Evolutionary conservation across 1,140 invertebrate species (phyloP).

Genomic region (Achroia grisella): DNA sequence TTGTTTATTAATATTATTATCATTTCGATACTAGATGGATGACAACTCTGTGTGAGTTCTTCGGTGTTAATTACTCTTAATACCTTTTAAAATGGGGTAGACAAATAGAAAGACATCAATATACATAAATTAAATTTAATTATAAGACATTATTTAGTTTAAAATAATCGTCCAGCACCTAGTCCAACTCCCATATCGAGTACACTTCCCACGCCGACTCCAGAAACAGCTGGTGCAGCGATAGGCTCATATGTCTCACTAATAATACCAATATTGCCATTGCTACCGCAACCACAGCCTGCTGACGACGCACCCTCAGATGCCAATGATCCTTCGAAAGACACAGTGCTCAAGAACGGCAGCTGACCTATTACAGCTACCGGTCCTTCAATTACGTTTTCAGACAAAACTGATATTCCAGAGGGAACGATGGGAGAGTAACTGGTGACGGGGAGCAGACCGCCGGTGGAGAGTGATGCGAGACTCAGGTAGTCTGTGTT

Average conservation of each 20-base stretch:
- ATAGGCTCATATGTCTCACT: background rate
- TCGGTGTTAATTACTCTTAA: too few relatives aligned
- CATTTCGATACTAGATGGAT: too few relatives aligned
- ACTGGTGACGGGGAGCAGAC: background rate
- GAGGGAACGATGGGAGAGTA: constrained; percentile 17
- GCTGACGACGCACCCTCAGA: constrained; percentile 16
- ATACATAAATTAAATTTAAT: too few relatives aligned
- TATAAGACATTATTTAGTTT: too few relatives aligned
- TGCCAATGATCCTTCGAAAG: constrained; percentile 23
- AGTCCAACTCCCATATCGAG: constrained; percentile 4
- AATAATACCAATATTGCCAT: constrained; percentile 18
- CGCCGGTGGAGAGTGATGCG: background rate
- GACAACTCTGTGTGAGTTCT: too few relatives aligned
- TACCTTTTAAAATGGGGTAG: too few relatives aligned
- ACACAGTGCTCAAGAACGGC: constrained; percentile 33
- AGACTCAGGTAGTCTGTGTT: background rate
- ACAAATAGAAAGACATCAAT: too few relatives aligned
- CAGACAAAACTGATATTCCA: constrained; percentile 13
- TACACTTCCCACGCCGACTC: constrained; percentile 3
- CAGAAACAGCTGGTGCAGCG: background rate
- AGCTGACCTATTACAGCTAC: constrained; percentile 24
- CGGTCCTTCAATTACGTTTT: constrained; percentile 22
- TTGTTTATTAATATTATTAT: too few relatives aligned
- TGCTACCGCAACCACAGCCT: constrained; percentile 15
- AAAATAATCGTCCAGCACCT: constrained; percentile 14